phyloP scores from a whole-genome alignment of 2,113 vertebrate species.

The Lethenteron reissneri region DNA sequence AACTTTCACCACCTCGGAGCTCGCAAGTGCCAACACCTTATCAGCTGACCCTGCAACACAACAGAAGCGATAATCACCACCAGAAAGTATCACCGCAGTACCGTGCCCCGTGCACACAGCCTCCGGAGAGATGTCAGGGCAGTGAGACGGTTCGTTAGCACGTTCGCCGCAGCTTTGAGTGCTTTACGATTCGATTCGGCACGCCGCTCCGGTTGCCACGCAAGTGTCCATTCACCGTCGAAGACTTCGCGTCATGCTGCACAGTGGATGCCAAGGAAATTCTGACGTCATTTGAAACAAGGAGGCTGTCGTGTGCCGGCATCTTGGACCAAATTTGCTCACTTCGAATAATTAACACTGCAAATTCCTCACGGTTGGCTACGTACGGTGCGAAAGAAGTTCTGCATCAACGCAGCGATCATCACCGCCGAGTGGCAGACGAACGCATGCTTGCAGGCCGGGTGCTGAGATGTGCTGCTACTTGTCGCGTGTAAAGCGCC shows the following conservation, averaged over 20 bases:
- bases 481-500: slow-evolving; percentile 8
- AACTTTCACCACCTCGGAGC: slow-evolving; percentile 58
- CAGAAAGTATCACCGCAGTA: neutral
- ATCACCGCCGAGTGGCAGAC: neutral
- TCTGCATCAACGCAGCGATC: neutral
- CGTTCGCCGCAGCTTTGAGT: neutral
- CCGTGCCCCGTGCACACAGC: neutral
- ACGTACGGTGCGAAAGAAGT: neutral
- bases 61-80: slow-evolving; percentile 11
- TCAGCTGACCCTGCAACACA: slow-evolving; percentile 55
- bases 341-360: too few relatives aligned
- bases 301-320: too few relatives aligned
- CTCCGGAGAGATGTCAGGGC: neutral
- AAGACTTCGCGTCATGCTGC: neutral
- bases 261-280: neutral
- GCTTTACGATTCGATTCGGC: neutral
- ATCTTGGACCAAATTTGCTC: too few relatives aligned
- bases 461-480: slow-evolving; percentile 6
- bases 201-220: too few relatives aligned
- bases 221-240: neutral
- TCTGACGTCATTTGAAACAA: too few relatives aligned
- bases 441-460: neutral
- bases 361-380: too few relatives aligned
- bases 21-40: slow-evolving; percentile 83
- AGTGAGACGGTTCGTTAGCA: neutral